Evolutionary conservation across 2,888 invertebrate species (phyloP), one percentile per base, ranked within the genome.

Genomic region (Luperina testacea): DNA sequence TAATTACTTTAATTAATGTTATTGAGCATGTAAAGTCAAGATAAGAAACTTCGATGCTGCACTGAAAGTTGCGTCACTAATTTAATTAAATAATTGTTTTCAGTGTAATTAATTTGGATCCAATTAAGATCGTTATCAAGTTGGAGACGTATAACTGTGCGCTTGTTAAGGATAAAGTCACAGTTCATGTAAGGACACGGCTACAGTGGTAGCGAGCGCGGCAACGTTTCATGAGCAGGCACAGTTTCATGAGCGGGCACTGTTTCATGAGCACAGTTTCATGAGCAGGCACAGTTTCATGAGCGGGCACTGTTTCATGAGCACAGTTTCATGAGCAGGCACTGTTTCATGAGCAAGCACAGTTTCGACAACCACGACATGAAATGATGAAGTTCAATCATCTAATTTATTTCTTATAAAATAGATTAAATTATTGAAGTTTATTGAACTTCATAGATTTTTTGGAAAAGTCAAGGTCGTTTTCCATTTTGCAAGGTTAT

Each of bases 81-180:
- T 67, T 70, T 59, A 67, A 75, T 73, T 72, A 63, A 57, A 20
- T 75, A 59, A 71, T 78, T 70, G 67, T 74, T 79, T 76, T 73
- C 27, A 32, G 38, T 61, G 69, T 72, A 65, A 77, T 84, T 84
- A 72, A 75, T 77, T 81, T 75, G 42, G 13, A 68, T 84, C 69
- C 72, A 81, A 84, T 84, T 81, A 84, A 77, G 68, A 75, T 69
- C 61, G 48, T 68, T 75, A 81, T 81, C 74, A 63, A 81, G 32
- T 75, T 75, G 15, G 27, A 45, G 59, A n/a, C 45, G 48, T 73
- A 53, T 38, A 61, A 57, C 61, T 81, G n/a, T 48, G 64, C 17
- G 24, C 48, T 59, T 57, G 69, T 65, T 82, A 24, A 63, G n/a
- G 74, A 65, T 64, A 63, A 27, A 64, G 64, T 42, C 57, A 74